These are phyloP conservation scores for Chrysolina oricalcia DNA, from an alignment of 2,888 invertebrate genomes.

Conservation along the genomic window DNA sequence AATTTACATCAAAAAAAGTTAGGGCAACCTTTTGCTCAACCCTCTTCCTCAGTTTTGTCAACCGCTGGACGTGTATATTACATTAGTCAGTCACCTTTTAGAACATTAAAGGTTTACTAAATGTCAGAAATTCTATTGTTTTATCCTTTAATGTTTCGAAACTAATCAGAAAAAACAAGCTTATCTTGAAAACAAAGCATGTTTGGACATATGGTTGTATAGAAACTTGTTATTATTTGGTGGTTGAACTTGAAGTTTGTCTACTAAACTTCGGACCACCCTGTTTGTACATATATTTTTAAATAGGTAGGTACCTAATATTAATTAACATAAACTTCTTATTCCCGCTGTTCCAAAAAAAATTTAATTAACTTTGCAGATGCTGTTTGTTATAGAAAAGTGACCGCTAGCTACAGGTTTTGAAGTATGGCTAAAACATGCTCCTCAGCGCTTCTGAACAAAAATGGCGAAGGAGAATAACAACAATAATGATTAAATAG, in stretches of 20 bases:
- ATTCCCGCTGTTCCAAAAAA: constrained; percentile 26
- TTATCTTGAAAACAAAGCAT: too few relatives aligned
- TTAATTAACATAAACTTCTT: too few relatives aligned
- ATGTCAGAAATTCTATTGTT: too few relatives aligned
- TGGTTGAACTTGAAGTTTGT: too few relatives aligned
- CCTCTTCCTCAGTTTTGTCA: too few relatives aligned
- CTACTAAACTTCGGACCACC: background rate
- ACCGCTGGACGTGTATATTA: too few relatives aligned
- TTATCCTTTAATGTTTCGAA: too few relatives aligned
- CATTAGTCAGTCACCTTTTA: too few relatives aligned
- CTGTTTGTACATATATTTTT: background rate
- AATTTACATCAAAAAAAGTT: constrained; percentile 4
- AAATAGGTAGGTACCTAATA: constrained; percentile 9
- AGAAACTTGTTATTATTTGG: too few relatives aligned
- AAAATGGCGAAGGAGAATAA: constrained; percentile 25
- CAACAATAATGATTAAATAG: constrained; percentile 14
- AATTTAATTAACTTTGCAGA: constrained; percentile 26
- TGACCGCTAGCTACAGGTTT: constrained; percentile 29
- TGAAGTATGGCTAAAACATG: constrained; percentile 33
- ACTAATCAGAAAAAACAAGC: too few relatives aligned
- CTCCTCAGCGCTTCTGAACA: constrained; percentile 32
- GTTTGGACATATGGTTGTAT: background rate
- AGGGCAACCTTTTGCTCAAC: background rate
- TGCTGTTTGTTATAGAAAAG: constrained; percentile 19
- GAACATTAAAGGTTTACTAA: too few relatives aligned